A percentile compares a stretch with the other conserved stretches of the same genome.
Conservation (phyloP, 2,888 invertebrate genomes). For the Stenolophus ochropezus region DNA sequence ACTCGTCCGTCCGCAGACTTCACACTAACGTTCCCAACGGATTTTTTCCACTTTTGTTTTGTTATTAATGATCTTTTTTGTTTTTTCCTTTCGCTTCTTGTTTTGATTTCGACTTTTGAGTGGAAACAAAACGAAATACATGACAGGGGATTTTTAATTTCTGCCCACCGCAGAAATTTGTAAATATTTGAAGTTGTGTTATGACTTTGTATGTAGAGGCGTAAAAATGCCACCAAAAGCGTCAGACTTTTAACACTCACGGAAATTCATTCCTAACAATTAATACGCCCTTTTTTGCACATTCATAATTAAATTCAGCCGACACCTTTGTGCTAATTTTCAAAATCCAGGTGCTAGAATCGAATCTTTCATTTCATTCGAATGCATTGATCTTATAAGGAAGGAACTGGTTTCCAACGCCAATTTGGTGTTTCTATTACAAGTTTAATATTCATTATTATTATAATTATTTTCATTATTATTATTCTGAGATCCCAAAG, state of each 20-base stretch:
- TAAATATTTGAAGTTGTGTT: slow-evolving; percentile 26
- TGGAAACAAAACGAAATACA: slow-evolving; percentile 51
- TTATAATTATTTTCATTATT: too few species aligned
- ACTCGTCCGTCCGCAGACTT: slow-evolving; percentile 40
- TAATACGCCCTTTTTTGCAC: too few species aligned
- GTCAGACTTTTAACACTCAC: background rate
- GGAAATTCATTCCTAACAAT: background rate
- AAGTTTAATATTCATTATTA: too few species aligned
- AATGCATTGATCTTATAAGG: too few species aligned
- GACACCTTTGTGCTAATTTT: too few species aligned
- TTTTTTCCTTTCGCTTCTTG: slow-evolving; percentile 46
- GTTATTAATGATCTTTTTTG: slow-evolving; percentile 59
- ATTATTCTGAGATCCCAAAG: too few species aligned
- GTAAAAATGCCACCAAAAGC: slow-evolving; percentile 13
- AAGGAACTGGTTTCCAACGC: too few species aligned
- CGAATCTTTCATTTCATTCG: too few species aligned
- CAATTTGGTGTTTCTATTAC: too few species aligned
- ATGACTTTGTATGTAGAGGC: slow-evolving; percentile 10
- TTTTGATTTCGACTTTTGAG: slow-evolving; percentile 57
- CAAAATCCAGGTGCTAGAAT: too few species aligned
- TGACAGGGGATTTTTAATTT: slow-evolving; percentile 50
- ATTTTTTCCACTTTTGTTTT: slow-evolving; percentile 57
- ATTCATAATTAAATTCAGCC: too few species aligned
- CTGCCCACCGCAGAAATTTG: slow-evolving; percentile 31
- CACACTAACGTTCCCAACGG: slow-evolving; percentile 47